These are phyloP conservation scores for Cephus pygmeus DNA, from an alignment of 2,888 invertebrate species.

Conservation along the genomic window DNA sequence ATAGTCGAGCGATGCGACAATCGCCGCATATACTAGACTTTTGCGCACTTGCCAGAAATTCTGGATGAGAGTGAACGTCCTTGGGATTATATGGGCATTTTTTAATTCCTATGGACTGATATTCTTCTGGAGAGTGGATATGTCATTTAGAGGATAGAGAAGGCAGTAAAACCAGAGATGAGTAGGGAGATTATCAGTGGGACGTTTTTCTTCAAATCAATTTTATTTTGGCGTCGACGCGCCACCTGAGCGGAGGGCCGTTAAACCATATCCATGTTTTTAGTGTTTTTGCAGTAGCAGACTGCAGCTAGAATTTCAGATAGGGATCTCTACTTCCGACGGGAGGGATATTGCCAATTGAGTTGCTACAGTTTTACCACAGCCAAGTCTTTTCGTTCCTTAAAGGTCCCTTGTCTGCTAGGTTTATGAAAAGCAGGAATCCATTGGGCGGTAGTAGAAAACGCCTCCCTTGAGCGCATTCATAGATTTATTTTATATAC, in stretches of 20 bases:
- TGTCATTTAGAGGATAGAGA: neutral
- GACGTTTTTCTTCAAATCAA: too few relatives aligned
- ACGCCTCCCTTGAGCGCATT: conserved; percentile 7
- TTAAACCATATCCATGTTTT: too few relatives aligned
- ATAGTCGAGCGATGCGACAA: neutral
- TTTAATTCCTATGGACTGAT: neutral
- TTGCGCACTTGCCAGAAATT: neutral
- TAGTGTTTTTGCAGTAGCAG: too few relatives aligned
- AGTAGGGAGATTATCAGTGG: too few relatives aligned
- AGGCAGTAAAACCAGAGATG: too few relatives aligned
- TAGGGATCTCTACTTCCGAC: neutral
- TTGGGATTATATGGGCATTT: neutral
- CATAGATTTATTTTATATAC: conserved; percentile 44
- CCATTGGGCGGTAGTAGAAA: neutral
- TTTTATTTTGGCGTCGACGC: too few relatives aligned
- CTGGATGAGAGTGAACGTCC: neutral
- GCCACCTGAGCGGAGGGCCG: too few relatives aligned
- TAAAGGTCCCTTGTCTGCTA: neutral
- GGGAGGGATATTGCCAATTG: conserved; percentile 15
- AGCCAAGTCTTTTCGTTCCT: neutral
- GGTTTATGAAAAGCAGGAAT: neutral
- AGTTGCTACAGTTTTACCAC: conserved; percentile 7
- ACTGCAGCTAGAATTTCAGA: too few relatives aligned
- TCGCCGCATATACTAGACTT: neutral
- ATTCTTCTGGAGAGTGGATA: neutral